Evolutionary conservation across 1,140 invertebrate genomes (phyloP).

Genomic region (Cydia splendana): DNA sequence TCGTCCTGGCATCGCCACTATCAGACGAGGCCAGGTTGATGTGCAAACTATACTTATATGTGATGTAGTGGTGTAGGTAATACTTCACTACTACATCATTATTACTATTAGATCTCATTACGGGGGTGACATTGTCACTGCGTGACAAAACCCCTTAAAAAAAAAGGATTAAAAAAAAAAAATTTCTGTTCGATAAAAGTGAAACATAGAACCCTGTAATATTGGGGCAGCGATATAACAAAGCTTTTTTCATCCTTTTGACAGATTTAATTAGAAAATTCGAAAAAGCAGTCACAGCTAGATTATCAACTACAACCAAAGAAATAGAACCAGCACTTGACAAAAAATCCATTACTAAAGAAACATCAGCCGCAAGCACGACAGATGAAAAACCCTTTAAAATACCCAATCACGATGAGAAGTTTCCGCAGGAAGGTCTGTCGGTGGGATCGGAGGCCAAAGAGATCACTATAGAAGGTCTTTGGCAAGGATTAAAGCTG

Average conservation of each 20-base stretch:
- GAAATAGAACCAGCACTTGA: slow-evolving; percentile 35
- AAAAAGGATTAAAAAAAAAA: no score
- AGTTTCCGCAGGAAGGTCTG: slow-evolving; percentile 46
- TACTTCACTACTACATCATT: no score
- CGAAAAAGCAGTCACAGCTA: slow-evolving; percentile 53
- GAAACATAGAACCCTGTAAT: no score
- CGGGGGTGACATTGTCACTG: no score
- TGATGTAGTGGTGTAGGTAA: no score
- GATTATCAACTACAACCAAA: slow-evolving; percentile 45
- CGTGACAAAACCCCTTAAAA: no score
- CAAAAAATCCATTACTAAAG: slow-evolving; percentile 44
- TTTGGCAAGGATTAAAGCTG: slow-evolving; percentile 67
- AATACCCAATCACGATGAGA: slow-evolving; percentile 48
- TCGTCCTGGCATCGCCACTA: no score
- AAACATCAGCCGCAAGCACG: slow-evolving; percentile 54
- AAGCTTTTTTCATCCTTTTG: slow-evolving; percentile 35
- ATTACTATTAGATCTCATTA: no score
- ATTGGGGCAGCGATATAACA: no score
- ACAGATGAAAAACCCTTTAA: slow-evolving; percentile 35
- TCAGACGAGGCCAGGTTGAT: no score
- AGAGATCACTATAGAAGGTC: slow-evolving; percentile 64
- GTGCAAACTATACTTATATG: no score
- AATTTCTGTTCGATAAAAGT: no score
- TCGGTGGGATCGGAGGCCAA: slow-evolving; percentile 59
- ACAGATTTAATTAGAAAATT: slow-evolving; percentile 67